Percentiles rank a stretch among this genome's conserved stretches.
These are phyloP conservation scores for Leucophora obtusa DNA, from an alignment of 2,888 invertebrate genomes.

Conservation along the genomic window DNA sequence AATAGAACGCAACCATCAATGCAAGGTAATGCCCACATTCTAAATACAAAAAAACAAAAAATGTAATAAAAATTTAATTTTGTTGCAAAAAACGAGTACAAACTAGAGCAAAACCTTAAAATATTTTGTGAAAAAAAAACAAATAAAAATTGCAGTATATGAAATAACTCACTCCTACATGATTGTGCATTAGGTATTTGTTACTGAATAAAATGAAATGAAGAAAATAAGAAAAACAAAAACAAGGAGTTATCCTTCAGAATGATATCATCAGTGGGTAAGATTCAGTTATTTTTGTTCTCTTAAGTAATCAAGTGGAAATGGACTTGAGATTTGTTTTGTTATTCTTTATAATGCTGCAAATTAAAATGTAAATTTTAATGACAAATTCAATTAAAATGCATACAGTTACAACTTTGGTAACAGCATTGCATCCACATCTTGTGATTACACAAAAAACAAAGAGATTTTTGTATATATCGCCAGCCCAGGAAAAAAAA, in stretches of 20 bases:
- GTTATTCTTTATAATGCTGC: not conserved
- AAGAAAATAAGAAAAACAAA: not conserved
- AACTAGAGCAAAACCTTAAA: not conserved
- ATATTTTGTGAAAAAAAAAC: not conserved
- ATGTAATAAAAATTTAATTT: not conserved
- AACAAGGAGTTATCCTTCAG: not conserved
- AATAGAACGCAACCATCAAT: not conserved
- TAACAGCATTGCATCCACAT: too few species aligned
- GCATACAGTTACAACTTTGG: too few species aligned
- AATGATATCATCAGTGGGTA: not conserved
- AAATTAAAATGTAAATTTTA: not conserved
- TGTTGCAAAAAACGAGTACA: not conserved
- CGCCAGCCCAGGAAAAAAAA: too few species aligned
- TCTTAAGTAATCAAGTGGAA: not conserved
- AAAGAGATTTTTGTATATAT: too few species aligned
- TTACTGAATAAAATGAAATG: not conserved
- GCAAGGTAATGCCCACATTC: not conserved
- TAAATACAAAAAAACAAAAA: not conserved
- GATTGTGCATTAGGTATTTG: not conserved
- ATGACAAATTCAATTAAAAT: too few species aligned
- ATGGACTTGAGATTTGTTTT: not conserved
- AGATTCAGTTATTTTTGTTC: not conserved
- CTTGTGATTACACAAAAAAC: too few species aligned
- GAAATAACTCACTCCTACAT: constrained; percentile 2
- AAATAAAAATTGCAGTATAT: constrained; percentile 5